phyloP scores from a whole-genome alignment of 2,797 vertebrate species.

The Limnodromus scolopaceus region DNA sequence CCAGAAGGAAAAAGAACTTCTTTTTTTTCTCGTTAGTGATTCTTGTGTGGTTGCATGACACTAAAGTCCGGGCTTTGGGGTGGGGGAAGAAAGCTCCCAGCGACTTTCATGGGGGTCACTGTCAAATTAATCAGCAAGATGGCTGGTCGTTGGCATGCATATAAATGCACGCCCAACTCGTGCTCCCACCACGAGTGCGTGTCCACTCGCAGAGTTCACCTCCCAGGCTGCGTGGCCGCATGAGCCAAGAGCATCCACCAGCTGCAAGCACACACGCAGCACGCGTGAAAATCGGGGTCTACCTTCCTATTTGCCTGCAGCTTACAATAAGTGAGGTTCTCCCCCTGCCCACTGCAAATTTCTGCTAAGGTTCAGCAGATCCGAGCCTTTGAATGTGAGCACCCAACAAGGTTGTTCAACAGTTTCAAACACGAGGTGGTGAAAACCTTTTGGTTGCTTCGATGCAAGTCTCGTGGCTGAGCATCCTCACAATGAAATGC shows the following conservation, averaged over 20 bases:
- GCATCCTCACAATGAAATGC: not conserved
- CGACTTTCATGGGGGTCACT: fast-evolving
- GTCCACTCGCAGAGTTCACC: not conserved
- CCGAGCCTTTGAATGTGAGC: not conserved
- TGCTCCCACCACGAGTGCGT: not conserved
- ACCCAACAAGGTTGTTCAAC: not conserved
- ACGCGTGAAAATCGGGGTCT: not conserved
- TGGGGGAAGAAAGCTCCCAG: not conserved
- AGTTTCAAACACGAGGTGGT: not conserved
- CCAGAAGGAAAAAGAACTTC: not conserved
- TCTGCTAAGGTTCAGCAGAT: not conserved
- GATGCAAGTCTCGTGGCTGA: not conserved
- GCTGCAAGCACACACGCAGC: not conserved
- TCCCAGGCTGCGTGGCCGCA: not conserved
- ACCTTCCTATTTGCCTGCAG: not conserved
- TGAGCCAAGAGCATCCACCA: not conserved
- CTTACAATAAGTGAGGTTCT: not conserved
- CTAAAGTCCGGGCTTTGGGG: not conserved
- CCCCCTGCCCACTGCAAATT: not conserved
- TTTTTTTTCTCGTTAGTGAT: not conserved
- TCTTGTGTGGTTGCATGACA: not conserved
- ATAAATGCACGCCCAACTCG: not conserved
- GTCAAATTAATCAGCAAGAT: slow-evolving; percentile 3
- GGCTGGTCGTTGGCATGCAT: not conserved
- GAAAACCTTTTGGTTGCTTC: not conserved